Percentiles rank a stretch among this genome's conserved stretches.
Evolutionary conservation across 2,888 invertebrate genomes (phyloP).

Genomic region (Dicyrtoma fusca): DNA sequence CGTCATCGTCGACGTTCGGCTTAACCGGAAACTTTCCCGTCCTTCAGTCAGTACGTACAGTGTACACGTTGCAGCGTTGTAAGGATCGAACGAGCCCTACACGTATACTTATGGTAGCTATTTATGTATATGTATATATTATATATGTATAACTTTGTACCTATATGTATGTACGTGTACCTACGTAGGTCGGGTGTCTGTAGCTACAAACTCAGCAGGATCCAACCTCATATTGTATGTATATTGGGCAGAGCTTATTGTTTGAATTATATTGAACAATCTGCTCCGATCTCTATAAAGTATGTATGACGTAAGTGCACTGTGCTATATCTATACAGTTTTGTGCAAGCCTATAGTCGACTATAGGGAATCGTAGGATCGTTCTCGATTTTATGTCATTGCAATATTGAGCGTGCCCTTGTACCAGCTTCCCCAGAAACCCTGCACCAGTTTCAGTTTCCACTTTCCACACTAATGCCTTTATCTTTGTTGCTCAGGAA

Average conservation of each 20-base stretch:
- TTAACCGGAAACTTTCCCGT: neutral
- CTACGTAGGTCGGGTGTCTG: too few relatives aligned
- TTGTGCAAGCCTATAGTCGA: neutral
- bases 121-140: too few relatives aligned
- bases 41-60: neutral
- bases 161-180: too few relatives aligned
- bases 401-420: constrained; percentile 41
- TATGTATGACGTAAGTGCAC: neutral
- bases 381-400: constrained; percentile 27
- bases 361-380: constrained; percentile 9
- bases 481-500: constrained; percentile 8
- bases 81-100: neutral
- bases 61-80: neutral
- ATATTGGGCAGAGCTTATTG: too few relatives aligned
- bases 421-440: constrained; percentile 38
- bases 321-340: neutral
- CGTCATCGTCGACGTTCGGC: constrained; percentile 3
- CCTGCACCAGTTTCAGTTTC: constrained; percentile 34
- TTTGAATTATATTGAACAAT: too few relatives aligned
- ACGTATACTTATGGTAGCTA: too few relatives aligned
- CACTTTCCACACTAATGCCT: constrained; percentile 32
- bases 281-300: too few relatives aligned
- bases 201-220: too few relatives aligned
- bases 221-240: too few relatives aligned
- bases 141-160: too few relatives aligned